phyloP scores from a whole-genome alignment of 2,797 vertebrate species.

The Gephyroberyx darwinii region DNA sequence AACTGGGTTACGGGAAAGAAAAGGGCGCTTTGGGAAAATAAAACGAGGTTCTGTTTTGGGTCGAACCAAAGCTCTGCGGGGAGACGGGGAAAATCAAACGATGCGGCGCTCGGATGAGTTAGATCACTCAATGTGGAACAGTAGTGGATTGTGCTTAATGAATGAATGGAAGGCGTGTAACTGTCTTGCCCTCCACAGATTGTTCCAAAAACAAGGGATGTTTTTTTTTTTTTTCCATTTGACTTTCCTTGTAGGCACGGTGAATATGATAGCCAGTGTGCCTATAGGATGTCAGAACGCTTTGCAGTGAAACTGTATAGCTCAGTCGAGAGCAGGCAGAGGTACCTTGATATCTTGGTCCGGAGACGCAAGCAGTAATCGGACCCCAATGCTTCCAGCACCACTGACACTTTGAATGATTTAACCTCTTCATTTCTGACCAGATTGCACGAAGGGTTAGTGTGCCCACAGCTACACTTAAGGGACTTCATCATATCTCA shows the following conservation, averaged over 20 bases:
- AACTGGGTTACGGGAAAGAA: constrained; percentile 57
- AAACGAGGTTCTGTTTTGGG: constrained; percentile 44
- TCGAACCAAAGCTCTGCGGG: constrained; percentile 13
- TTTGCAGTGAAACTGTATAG: constrained; percentile 48
- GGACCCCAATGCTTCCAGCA: constrained; percentile 35
- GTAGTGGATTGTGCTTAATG: constrained; percentile 3
- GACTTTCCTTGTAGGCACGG: constrained; percentile 35
- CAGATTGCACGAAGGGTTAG: constrained; percentile 21
- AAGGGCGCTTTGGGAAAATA: constrained; percentile 34
- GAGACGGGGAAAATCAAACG: constrained; percentile 24
- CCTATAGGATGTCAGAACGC: constrained; percentile 38
- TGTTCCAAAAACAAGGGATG: constrained; percentile 14
- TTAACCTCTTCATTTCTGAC: constrained; percentile 25
- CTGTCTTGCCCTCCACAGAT: background rate
- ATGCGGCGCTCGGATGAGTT: background rate
- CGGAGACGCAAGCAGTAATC: constrained; percentile 43
- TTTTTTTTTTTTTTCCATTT: constrained; percentile 42
- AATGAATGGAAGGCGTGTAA: too few relatives aligned
- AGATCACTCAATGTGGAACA: constrained; percentile 12
- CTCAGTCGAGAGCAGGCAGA: constrained; percentile 31
- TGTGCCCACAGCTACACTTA: background rate
- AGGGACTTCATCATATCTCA: background rate
- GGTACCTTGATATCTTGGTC: constrained; percentile 41
- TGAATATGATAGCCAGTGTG: constrained; percentile 43
- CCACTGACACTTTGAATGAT: constrained; percentile 4